Conservation (phyloP, 1,140 invertebrate genomes). For the Eciton burchellii region DNA sequence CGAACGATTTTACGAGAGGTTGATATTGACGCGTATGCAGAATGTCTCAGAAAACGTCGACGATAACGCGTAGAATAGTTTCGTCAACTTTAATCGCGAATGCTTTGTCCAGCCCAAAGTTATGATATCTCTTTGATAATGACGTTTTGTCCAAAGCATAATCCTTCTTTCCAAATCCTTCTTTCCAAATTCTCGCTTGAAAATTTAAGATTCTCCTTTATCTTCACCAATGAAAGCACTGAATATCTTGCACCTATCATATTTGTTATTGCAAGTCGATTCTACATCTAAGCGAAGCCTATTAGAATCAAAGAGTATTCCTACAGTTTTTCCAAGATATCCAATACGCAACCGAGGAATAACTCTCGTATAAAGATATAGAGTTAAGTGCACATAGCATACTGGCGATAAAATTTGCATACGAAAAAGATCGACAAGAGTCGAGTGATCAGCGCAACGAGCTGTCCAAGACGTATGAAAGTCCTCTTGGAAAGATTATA, state of each 20-base stretch:
- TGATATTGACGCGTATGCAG: not conserved
- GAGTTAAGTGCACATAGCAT: not conserved
- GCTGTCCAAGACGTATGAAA: not conserved
- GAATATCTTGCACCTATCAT: no score
- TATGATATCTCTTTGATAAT: not conserved
- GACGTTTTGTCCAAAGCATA: not conserved
- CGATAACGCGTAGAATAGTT: not conserved
- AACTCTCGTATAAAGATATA: not conserved
- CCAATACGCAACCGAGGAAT: not conserved
- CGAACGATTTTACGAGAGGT: constrained; percentile 9
- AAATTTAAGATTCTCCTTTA: not conserved
- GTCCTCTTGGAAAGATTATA: constrained; percentile 15
- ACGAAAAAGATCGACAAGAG: constrained; percentile 9
- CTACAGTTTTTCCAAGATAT: not conserved
- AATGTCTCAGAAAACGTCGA: not conserved
- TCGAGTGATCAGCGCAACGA: constrained; percentile 24
- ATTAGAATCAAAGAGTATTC: constrained; percentile 1
- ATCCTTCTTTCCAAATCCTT: not conserved
- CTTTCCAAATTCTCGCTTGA: not conserved
- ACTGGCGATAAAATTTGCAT: constrained; percentile 11
- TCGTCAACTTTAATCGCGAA: not conserved
- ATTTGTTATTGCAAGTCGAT: no score
- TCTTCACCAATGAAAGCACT: not conserved
- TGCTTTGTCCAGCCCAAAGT: not conserved
- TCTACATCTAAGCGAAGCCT: not conserved